Conservation (phyloP, 2,797 vertebrate species). For the Fratercula arctica region DNA sequence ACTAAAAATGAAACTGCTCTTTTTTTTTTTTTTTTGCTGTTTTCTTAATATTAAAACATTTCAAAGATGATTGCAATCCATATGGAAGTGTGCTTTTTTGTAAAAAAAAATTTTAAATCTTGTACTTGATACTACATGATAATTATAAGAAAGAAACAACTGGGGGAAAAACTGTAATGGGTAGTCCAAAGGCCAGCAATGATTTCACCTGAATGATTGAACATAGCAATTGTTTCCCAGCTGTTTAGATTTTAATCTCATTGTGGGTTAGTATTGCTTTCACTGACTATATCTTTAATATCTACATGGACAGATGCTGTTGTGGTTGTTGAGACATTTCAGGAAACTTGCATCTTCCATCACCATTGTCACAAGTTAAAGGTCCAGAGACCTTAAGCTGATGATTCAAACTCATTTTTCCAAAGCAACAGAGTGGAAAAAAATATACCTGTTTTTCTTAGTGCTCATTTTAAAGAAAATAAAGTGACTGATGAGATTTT, state of each 20-base stretch:
- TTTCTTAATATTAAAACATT: conserved; percentile 64
- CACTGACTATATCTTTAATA: conserved; percentile 71
- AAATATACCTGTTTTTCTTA: conserved; percentile 55
- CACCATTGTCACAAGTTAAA: conserved; percentile 47
- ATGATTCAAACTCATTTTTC: conserved; percentile 58
- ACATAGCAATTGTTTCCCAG: conserved; percentile 42
- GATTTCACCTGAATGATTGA: conserved; percentile 42
- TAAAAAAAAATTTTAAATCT: background rate
- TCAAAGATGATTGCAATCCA: conserved; percentile 60
- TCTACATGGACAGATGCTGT: conserved; percentile 34
- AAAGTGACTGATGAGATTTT: conserved; percentile 54
- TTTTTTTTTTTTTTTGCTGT: conserved; percentile 50
- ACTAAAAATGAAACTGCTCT: conserved; percentile 49
- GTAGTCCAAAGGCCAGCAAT: conserved; percentile 46
- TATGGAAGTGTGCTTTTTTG: conserved; percentile 13
- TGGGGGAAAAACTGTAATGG: conserved; percentile 3
- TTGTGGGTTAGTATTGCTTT: conserved; percentile 62
- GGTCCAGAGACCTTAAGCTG: conserved; percentile 36
- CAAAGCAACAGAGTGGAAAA: conserved; percentile 52
- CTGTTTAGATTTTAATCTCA: conserved; percentile 18
- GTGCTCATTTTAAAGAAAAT: conserved; percentile 69
- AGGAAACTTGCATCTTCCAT: conserved; percentile 55
- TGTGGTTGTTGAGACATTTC: conserved; percentile 40
- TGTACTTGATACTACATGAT: conserved; percentile 1
- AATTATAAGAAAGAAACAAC: conserved; percentile 65